Evolutionary conservation across 1,140 invertebrate species (phyloP), one percentile per base, ranked within the genome.

Genomic region (Calephelis nemesis): DNA sequence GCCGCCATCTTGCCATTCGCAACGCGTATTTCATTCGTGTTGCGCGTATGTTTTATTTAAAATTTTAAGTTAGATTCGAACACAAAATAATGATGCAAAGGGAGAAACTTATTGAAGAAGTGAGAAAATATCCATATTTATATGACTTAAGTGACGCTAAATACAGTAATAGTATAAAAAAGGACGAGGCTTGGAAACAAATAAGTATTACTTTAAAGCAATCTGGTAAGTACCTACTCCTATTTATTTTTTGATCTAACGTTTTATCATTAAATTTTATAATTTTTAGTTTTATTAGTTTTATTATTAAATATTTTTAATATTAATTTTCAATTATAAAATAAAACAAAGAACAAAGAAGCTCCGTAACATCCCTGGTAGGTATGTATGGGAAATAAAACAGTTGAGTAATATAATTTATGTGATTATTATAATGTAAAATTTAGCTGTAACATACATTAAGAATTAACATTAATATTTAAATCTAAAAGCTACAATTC

Each of bases 41-140:
- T 54, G 50, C 15, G 50, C 50, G 50, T 10, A 10, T 9, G 50
- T 54, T 54, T 54, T 9, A 30, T 30, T 30, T 30, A 30, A 30
- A 30, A 30, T 30, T n/a, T 30, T 54, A 54, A 10, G 50, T 54
- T 54, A 54, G 50, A 54, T 54, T 54, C 50, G 10, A 54, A 54
- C 50, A 54, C 7, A 54, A 54, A 54, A 7, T 54, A 54, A 71
- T 42, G 13, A 73, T 73, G 72, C 10, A 74, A n/a, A 71, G 62
- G 60, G 72, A 74, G 58, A 66, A 68, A 65, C 58, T 74, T 13
- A 74, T 74, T 10, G 72, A 65, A 63, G 63, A 70, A 71, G 69
- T 74, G 62, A 49, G 66, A 67, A 65, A 69, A 65, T 74, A 71
- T 54, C 66, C 63, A 45, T 68, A 39, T 47, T 49, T 74, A 60